Base-by-base conservation (phyloP, 1,140 invertebrate genomes). In the Neodiprion virginianus region DNA sequence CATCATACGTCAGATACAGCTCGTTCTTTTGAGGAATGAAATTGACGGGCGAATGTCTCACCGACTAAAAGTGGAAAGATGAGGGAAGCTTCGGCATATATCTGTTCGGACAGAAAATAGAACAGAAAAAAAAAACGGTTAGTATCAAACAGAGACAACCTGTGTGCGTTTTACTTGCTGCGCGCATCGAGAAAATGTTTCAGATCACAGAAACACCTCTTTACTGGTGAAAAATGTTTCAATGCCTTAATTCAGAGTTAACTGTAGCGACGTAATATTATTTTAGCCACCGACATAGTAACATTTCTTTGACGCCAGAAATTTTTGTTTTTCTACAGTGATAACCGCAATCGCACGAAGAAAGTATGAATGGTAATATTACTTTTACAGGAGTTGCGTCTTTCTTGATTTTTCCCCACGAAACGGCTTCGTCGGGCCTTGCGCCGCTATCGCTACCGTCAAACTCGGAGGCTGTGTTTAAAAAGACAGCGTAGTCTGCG, bases 361-460 rank as follows among this genome's bases (percentile, higher is more conserved):
- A 67, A 21, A 40, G 28, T 40, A 40, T 40, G 2, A 40, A 40
- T 40, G 28, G 28, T 40, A 40, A 4, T 40, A 40, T 82, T 87
- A 95, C 93, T 88, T 99, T 99, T 0, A 99, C 96, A n/a, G 98
- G 96, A 68, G 89, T 92, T 0, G 97, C 96, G 82, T 95, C 93
- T 81, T 92, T 93, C 83, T 93, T 93, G 75, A 99, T 99, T 90
- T 99, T 99, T 0, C 98, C 98, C 98, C 98, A 99, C 7, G 97
- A 99, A 12, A 99, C 91, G 0, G 98, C 98, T 90, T 99, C 99
- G 90, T 99, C 99, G 4, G 98, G 98, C 69, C 95, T 90, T 0
- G 98, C 99, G 10, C 99, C 99, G 77, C 97, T 96, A 87, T 99
- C 99, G 87, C 97, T 99, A 0, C 98, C 99, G 91, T 99, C 99